Base-by-base conservation (phyloP, 2,797 vertebrate species). In the Hoplostethus mediterraneus region DNA sequence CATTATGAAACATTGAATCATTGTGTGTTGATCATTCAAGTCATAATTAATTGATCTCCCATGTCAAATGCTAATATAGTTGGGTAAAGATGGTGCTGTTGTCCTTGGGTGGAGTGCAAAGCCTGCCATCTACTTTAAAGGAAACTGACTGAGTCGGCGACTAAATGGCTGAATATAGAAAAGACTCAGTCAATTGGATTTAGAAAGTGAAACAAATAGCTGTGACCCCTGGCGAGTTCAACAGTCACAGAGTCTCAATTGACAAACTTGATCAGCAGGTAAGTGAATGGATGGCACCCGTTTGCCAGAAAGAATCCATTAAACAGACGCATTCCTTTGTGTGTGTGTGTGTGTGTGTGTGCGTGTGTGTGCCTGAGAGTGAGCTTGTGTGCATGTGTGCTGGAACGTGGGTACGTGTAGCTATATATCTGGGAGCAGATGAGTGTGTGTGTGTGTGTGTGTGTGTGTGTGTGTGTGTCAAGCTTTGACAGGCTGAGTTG, bases 181-280 rank as follows among this genome's bases (percentile, higher is more conserved):
- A 73, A 53, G 64, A 70, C 3, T 2, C 52, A 76, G 61, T 75
- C 79, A 80, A 86, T 82, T 87, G 79, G 85, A 90, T 89, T 83
- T 77, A 60, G 62, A 72, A 81, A 84, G 73, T 86, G 87, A 91
- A 84, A 90, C 81, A 89, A 85, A 89, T 85, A 80, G 75, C 73
- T 65, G 33, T 81, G 78, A 87, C 81, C 76, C 53, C 53, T 21
- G n/a, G 49, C 49, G 58, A 79, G 85, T 83, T 89, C 80, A 87
- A 73, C 66, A n/a, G 67, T 75, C 71, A 73, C 67, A 17, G 64
- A 82, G 78, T 77, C 56, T 45, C 82, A 82, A 71, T 58, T 40
- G 80, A 70, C 76, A 83, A 82, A 90, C 84, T 65, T 77, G 71
- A 88, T 86, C 76, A 80, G 71, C 71, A 63, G 70, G 59, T 71